Conservation (phyloP, 2,113 vertebrate species). For the Eudorcas thomsonii region DNA sequence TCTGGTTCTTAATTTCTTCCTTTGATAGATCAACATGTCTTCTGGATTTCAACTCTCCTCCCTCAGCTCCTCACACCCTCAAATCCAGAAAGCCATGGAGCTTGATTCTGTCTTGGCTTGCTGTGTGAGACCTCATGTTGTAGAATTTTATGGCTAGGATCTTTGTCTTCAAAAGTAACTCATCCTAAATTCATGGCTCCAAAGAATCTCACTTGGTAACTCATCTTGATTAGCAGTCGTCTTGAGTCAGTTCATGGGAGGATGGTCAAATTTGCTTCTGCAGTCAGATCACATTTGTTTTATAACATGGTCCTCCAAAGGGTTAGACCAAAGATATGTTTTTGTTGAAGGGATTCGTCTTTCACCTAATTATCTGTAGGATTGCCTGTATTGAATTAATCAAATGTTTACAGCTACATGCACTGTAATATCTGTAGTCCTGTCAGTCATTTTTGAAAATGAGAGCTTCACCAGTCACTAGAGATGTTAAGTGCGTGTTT, state of each 20-base stretch:
- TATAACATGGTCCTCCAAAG: background rate
- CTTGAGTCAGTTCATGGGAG: background rate
- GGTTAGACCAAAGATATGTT: background rate
- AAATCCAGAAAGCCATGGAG: background rate
- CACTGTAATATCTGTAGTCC: background rate
- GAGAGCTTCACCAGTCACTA: background rate
- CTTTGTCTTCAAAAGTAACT: background rate
- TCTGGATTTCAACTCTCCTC: background rate
- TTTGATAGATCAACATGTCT: background rate
- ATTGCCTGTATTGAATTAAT: background rate
- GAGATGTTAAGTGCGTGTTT: background rate
- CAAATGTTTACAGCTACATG: background rate
- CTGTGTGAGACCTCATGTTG: background rate
- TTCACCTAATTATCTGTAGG: background rate
- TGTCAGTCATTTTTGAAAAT: background rate
- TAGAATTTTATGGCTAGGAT: background rate
- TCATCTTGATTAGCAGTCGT: background rate
- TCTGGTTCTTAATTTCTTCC: slow-evolving; percentile 16
- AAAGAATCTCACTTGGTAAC: background rate
- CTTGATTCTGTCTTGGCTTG: background rate
- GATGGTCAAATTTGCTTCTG: background rate
- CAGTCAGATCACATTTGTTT: background rate
- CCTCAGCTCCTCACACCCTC: background rate
- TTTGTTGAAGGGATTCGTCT: background rate
- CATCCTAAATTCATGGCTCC: background rate